A percentile compares a stretch with the other conserved stretches of the same genome.
These are phyloP conservation scores for Eupithecia exiguata DNA, from an alignment of 2,888 invertebrate species.

Conservation along the genomic window DNA sequence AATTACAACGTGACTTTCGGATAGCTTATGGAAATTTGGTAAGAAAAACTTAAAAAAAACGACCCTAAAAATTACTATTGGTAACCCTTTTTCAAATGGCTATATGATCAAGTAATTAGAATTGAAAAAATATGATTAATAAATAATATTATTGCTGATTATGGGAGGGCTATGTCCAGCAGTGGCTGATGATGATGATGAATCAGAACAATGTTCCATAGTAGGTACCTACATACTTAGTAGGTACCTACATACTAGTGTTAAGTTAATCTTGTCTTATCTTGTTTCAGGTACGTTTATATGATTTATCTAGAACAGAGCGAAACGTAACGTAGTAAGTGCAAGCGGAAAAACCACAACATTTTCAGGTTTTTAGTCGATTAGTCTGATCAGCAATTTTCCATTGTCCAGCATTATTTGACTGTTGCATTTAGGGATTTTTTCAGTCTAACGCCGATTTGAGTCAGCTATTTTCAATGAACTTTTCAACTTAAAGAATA, in stretches of 20 bases:
- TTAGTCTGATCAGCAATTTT: not conserved
- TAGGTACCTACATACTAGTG: not conserved
- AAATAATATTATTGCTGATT: too few relatives aligned
- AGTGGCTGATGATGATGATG: too few relatives aligned
- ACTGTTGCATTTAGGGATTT: not conserved
- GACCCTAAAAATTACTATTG: not conserved
- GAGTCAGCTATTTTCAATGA: not conserved
- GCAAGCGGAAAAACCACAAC: not conserved
- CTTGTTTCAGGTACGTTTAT: slow-evolving; percentile 5
- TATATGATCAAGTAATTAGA: not conserved
- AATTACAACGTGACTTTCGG: not conserved
- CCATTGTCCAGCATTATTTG: not conserved
- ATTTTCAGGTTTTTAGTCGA: not conserved
- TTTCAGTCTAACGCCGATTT: not conserved
- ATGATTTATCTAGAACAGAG: not conserved
- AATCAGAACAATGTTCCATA: not conserved
- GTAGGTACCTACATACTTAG: too few relatives aligned
- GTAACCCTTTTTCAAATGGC: not conserved
- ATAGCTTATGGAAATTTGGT: not conserved
- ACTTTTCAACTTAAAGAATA: not conserved
- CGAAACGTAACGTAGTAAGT: not conserved
- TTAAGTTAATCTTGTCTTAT: not conserved
- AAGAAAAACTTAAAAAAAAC: not conserved
- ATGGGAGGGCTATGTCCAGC: too few relatives aligned
- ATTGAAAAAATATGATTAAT: too few relatives aligned